phyloP scores from a whole-genome alignment of 2,888 invertebrate genomes.

The Drosophila longiperda region DNA sequence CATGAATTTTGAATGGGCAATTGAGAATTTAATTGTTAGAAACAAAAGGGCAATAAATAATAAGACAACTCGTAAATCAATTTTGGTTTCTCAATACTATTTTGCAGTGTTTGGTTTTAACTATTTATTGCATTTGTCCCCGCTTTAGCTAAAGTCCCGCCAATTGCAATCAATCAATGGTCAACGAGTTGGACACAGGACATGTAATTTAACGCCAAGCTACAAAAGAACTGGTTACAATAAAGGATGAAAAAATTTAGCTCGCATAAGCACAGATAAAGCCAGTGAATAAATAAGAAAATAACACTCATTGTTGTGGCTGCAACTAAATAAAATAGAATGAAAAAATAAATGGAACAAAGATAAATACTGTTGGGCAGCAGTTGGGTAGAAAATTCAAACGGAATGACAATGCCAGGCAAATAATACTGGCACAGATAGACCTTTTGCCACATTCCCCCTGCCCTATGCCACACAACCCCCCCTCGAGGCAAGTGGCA shows the following conservation, averaged over 20 bases:
- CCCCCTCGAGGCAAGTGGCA: slow-evolving; percentile 16
- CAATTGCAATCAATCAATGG: slow-evolving; percentile 74
- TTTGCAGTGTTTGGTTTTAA: slow-evolving; percentile 28
- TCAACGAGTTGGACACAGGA: slow-evolving; percentile 54
- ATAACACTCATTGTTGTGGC: slow-evolving; percentile 33
- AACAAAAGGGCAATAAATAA: background rate
- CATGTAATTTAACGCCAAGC: slow-evolving; percentile 73
- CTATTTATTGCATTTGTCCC: slow-evolving; percentile 40
- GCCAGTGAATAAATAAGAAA: slow-evolving; percentile 55
- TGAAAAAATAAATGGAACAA: slow-evolving; percentile 41
- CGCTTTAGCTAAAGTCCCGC: slow-evolving; percentile 8
- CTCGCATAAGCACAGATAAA: slow-evolving; percentile 31
- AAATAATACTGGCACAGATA: slow-evolving; percentile 36
- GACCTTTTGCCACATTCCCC: slow-evolving; percentile 35
- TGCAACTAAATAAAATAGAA: slow-evolving; percentile 32
- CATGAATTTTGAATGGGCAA: slow-evolving; percentile 8
- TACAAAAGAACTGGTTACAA: slow-evolving; percentile 25
- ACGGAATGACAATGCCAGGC: slow-evolving; percentile 46
- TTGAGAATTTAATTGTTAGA: slow-evolving; percentile 4
- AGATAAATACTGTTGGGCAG: slow-evolving; percentile 45
- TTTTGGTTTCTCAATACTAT: slow-evolving; percentile 5
- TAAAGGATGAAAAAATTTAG: slow-evolving; percentile 11
- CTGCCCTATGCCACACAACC: background rate
- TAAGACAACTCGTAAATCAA: slow-evolving; percentile 24
- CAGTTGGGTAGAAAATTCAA: slow-evolving; percentile 22